Evolutionary conservation across 2,797 vertebrate species (phyloP).

Genomic region (Hydrocynus forskahlii): DNA sequence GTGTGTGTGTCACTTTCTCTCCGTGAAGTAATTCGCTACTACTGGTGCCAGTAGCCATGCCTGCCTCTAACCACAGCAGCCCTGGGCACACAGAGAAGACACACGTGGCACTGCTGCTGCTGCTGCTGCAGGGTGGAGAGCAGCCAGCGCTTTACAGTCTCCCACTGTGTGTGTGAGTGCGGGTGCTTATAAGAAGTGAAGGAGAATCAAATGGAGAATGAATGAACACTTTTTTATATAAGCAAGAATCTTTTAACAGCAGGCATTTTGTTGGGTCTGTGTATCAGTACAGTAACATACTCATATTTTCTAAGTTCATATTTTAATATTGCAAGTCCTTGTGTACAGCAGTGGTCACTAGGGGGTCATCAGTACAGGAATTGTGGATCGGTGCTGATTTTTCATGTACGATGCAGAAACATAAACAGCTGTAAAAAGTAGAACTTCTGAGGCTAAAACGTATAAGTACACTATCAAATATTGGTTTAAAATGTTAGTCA

Average conservation of each 20-base stretch:
- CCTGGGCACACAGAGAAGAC: conserved; percentile 28
- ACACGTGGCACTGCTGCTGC: conserved; percentile 50
- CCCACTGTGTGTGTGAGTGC: conserved; percentile 6
- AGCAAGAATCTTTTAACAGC: neutral
- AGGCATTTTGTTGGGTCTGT: neutral
- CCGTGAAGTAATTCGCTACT: conserved; percentile 33
- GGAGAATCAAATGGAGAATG: neutral
- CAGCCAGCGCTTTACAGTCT: conserved; percentile 42
- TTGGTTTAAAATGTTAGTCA: too few relatives aligned
- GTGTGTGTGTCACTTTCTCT: conserved; percentile 6
- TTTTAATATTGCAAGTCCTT: neutral
- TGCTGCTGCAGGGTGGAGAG: conserved; percentile 41
- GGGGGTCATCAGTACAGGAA: too few relatives aligned
- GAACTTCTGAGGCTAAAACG: too few relatives aligned
- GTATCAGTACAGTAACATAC: neutral
- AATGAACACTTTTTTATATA: neutral
- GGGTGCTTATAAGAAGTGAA: neutral
- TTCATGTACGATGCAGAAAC: too few relatives aligned
- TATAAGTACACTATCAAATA: too few relatives aligned
- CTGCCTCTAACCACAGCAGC: conserved; percentile 37
- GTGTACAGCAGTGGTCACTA: neutral
- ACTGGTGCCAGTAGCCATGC: conserved; percentile 22
- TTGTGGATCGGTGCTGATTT: too few relatives aligned
- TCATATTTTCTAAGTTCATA: neutral
- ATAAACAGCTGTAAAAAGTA: too few relatives aligned